Base-by-base conservation (phyloP, 2,888 invertebrate species). In the Octodonta nipae region DNA sequence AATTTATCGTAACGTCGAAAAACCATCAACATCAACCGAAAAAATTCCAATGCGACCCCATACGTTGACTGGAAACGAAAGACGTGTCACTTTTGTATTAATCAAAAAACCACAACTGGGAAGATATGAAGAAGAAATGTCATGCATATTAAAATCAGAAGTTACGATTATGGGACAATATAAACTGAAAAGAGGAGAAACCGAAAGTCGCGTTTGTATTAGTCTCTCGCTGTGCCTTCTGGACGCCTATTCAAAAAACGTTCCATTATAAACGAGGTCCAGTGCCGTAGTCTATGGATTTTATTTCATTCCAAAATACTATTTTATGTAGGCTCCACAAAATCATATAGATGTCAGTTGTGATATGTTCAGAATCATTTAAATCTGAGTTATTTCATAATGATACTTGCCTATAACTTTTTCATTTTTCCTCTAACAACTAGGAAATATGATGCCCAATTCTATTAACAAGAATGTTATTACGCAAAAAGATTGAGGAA, bases 121-220 rank as follows among this genome's bases (percentile, higher is more conserved):
- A 22, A 22, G 11, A 11, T 10, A 11, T 2, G 4, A 22, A 11
- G 4, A 11, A 22, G 22, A 22, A 11, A 22, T n/a, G 22, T 22
- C 22, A 31, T 26, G 56, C 54, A 52, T 60, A 58, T 59, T 58
- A 58, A 58, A 57, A 55, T 54, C 49, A 54, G 51, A 47, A 60
- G 54, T 59, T 60, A 60, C 50, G 58, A 55, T 57, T 56, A 56
- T 58, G 52, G 54, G 58, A 58, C 58, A 58, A 56, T 55, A 56
- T 58, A 57, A 57, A 56, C 38, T 41, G 44, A 41, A 50, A 50
- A 45, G 44, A 47, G 44, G 43, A 50, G 50, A 43, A 35, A 39
- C 47, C 43, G 46, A 50, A 46, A 55, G 55, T 57, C 55, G 52
- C 51, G 45, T 52, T 50, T 54, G 56, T 50, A 54, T 54, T 54